Evolutionary conservation across 2,888 invertebrate genomes (phyloP), one percentile per base, ranked within the genome.

Genomic region (Eucriotettix oculatus): DNA sequence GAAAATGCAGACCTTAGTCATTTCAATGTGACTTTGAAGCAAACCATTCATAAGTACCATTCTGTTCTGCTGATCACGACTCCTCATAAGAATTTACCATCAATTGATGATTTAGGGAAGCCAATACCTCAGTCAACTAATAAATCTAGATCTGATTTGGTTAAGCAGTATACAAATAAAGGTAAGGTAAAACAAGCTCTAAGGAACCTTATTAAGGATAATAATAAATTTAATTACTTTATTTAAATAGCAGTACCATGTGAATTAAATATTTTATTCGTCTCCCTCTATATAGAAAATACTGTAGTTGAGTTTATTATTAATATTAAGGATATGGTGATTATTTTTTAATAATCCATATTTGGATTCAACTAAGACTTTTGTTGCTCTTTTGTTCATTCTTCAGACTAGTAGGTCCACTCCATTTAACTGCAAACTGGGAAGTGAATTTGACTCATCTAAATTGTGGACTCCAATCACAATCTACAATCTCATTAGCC

Each of bases 1-100:
- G 77, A 78, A 60, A 86, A 84, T 68, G 79, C 81, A 0, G 84
- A 86, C n/a, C 78, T 80, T 44, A 76, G 82, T 16, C 76, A 79
- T 12, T 77, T 79, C n/a, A 78, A 84, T 66, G 73, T 77, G 7
- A 75, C 78, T 0, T 72, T 84, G 16, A 82, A 82, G 66, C 78
- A 80, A 68, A 77, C 78, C n/a, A 74, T 85, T 1, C 77, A 78
- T 65, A 80, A 80, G 71, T 76, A 82, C 54, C 84, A 85, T 71
- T 79, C 81, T 42, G 79, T 79, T 5, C 79, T 86, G 60, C 69
- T 78, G 56, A 75, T 79, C 1, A 70, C 84, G 1, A 80, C 80
- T 67, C 84, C 86, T 0, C 80, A 78, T 64, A 80, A 80, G 66
- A 73, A 72, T 5, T 66, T 81, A 42, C 83, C 83, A 0, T 73